Base-by-base conservation (phyloP, 2,888 invertebrate species). In the Lymantria dispar region DNA sequence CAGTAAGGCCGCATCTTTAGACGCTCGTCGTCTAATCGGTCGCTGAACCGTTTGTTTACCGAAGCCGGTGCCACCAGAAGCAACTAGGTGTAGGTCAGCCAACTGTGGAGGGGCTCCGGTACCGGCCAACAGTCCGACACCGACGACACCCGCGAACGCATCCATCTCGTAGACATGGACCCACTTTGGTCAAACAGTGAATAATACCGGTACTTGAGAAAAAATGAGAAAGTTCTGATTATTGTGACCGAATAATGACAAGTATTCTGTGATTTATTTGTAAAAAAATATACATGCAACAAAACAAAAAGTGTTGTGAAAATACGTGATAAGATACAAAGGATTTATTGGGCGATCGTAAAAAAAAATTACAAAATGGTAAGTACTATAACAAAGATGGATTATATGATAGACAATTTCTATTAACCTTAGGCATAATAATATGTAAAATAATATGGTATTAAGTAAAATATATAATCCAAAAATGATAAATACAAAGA, bases 21-120 rank as follows among this genome's bases (percentile, higher is more conserved):
- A 74, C 69, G 72, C 68, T 73, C 68, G 61, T 70, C 74, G 68
- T 77, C 77, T 83, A 87, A 89, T 91, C 89, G 90, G 87, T 88
- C 89, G 88, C 74, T 87, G 90, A 90, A 90, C 90, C 87, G 88
- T 86, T 86, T 89, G 89, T 89, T 88, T 88, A 86, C 87, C 83
- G 83, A 76, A 77, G 83, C 74, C 81, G 80, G 74, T 76, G 79
- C 74, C 74, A 72, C 69, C 76, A 70, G 75, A 74, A 68, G 67
- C 72, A 70, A 62, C 76, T 74, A 74, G 84, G 85, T 88, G 87
- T 89, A 86, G 88, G 89, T 89, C 90, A 86, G 78, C 76, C 68
- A 76, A 72, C 64, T 62, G 68, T 74, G 78, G 84, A 70, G 85
- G 83, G 82, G 71, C 72, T 62, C 64, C 70, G 61, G 54, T 68